A percentile compares a stretch with the other conserved stretches of the same genome.
These are phyloP conservation scores for Syngnathus rostellatus DNA, from an alignment of 2,797 vertebrate species.

Conservation along the genomic window DNA sequence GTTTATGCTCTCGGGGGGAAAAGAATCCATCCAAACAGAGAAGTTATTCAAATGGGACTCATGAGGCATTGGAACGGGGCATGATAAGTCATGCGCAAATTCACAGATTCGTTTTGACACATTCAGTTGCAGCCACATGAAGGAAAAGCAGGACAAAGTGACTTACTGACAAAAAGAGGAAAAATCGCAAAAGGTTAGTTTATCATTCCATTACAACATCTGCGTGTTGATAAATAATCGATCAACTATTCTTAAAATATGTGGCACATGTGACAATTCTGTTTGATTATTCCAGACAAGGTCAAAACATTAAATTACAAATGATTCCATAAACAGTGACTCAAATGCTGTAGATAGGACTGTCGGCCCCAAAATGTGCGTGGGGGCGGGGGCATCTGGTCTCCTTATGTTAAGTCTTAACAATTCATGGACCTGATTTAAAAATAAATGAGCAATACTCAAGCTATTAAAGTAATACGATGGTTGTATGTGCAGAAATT, in stretches of 20 bases:
- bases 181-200: background rate
- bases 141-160: background rate
- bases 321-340: background rate
- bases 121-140: background rate
- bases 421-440: background rate
- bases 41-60: conserved; percentile 25
- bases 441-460: background rate
- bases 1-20: conserved; percentile 33
- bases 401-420: background rate
- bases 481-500: background rate
- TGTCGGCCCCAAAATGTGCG: background rate
- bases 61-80: conserved; percentile 15
- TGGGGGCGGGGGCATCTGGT: background rate
- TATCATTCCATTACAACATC: background rate
- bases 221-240: background rate
- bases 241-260: background rate
- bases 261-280: background rate
- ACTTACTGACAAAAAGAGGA: background rate
- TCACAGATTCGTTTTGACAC: background rate
- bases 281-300: background rate
- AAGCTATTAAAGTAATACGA: background rate
- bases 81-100: conserved; percentile 1
- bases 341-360: background rate
- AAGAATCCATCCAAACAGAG: conserved; percentile 21
- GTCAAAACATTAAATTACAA: background rate